A percentile compares a stretch with the other conserved stretches of the same genome.
phyloP scores from a whole-genome alignment of 2,797 vertebrate genomes.

The Macropus fuliginosus region DNA sequence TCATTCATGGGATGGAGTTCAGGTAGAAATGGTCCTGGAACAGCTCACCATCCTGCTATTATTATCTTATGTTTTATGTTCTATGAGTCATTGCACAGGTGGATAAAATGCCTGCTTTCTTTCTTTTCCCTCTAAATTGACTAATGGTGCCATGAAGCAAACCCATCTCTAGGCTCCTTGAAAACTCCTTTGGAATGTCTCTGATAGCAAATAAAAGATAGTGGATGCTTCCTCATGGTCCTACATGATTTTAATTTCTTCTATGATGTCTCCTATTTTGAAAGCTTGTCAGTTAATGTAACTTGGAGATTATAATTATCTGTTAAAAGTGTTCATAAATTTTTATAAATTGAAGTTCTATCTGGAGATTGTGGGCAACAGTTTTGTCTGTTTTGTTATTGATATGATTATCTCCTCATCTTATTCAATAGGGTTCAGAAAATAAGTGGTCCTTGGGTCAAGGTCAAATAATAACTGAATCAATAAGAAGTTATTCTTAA shows the following conservation, averaged over 20 bases:
- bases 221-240: background rate
- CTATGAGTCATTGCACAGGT: background rate
- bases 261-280: background rate
- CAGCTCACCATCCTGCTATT: background rate
- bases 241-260: background rate
- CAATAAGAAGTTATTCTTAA: background rate
- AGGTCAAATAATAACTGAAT: background rate
- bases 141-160: background rate
- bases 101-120: background rate
- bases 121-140: background rate
- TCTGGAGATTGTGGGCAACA: background rate
- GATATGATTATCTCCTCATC: background rate
- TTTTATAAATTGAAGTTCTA: background rate
- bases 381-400: background rate
- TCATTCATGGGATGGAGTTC: background rate
- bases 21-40: background rate
- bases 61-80: background rate
- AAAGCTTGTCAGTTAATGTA: background rate
- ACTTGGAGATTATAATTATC: background rate
- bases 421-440: background rate
- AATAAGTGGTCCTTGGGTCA: background rate
- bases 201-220: background rate
- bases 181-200: background rate
- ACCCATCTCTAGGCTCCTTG: background rate
- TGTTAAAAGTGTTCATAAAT: background rate